phyloP scores from a whole-genome alignment of 2,797 vertebrate genomes.

The Gymnothorax reevesii region DNA sequence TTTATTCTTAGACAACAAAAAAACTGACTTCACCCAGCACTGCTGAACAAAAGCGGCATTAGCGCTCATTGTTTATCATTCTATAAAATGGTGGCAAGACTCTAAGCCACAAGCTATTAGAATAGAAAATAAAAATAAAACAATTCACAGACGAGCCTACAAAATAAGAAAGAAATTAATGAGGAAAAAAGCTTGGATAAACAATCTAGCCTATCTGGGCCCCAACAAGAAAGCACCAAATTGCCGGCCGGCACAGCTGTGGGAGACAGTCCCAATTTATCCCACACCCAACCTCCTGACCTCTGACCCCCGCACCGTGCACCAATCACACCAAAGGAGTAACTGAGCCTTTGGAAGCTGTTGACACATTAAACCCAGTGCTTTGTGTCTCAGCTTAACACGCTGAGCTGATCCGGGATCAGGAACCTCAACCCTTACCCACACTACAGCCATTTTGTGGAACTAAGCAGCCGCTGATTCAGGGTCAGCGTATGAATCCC shows the following conservation, averaged over 20 bases:
- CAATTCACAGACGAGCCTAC: not conserved
- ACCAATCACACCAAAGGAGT: constrained; percentile 40
- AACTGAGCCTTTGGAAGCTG: constrained; percentile 23
- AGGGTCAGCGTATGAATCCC: not conserved
- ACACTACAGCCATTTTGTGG: not conserved
- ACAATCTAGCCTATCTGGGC: not conserved
- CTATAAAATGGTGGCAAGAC: not conserved
- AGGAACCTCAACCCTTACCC: not conserved
- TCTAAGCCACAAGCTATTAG: not conserved
- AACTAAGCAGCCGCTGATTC: not conserved
- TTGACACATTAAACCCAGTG: not conserved
- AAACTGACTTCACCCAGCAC: constrained; percentile 25
- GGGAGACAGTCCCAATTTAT: not conserved
- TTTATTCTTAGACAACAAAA: constrained; percentile 40
- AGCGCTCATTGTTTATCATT: constrained; percentile 25
- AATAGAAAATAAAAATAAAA: not conserved
- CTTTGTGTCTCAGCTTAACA: not conserved
- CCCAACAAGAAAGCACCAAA: not conserved
- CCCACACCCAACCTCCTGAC: constrained; percentile 38
- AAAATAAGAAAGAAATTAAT: not conserved
- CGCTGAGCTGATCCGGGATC: not conserved
- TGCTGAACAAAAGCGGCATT: constrained; percentile 28
- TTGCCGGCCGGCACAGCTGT: not conserved
- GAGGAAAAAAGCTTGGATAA: not conserved
- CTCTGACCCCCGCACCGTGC: constrained; percentile 49